Conservation (phyloP, 2,113 vertebrate genomes). For the Pterocles burchelli region DNA sequence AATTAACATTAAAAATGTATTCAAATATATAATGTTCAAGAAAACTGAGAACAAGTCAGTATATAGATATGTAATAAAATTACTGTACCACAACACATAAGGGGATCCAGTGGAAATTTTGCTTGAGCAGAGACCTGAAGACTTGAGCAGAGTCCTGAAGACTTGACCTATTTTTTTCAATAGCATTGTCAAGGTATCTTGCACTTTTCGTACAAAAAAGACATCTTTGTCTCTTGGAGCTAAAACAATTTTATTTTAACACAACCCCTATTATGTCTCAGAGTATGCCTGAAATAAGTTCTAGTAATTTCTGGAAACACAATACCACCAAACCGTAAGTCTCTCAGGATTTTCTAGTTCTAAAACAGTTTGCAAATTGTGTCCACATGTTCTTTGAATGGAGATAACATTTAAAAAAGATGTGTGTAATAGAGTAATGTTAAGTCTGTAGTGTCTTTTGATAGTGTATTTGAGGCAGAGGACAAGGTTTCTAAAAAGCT, state of each 20-base stretch:
- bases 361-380: neutral
- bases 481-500: neutral
- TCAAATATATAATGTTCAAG: neutral
- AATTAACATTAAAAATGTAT: neutral
- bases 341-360: slow-evolving; percentile 1
- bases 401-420: neutral
- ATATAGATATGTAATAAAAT: neutral
- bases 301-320: slow-evolving; percentile 18
- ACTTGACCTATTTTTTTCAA: neutral
- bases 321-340: neutral
- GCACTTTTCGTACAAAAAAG: neutral
- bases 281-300: neutral
- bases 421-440: neutral
- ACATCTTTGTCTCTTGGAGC: neutral
- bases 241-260: neutral
- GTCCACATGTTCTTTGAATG: neutral
- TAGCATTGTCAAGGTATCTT: neutral
- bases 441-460: neutral
- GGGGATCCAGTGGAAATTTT: neutral
- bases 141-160: too few relatives aligned
- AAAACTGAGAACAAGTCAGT: neutral
- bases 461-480: neutral
- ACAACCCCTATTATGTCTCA: neutral
- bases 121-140: neutral
- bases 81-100: neutral